Percentiles rank a stretch among this genome's conserved stretches.
Evolutionary conservation across 2,888 invertebrate genomes (phyloP).

Genomic region (Gnatocerus cornutus): DNA sequence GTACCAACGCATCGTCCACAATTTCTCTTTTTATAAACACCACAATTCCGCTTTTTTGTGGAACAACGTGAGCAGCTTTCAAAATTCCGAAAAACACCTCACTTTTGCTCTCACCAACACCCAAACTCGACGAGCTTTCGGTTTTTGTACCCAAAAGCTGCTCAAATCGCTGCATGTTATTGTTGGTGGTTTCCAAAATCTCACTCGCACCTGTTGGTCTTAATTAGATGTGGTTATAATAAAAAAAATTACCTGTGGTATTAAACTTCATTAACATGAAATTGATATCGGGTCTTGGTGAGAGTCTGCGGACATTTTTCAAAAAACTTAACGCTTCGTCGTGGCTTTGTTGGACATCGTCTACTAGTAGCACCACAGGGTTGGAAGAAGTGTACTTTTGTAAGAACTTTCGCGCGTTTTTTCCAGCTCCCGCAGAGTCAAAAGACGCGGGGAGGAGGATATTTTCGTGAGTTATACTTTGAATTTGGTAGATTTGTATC

Average conservation of each 20-base stretch:
- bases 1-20: conserved; percentile 34
- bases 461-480: conserved; percentile 1
- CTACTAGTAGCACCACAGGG: conserved; percentile 61
- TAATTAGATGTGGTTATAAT: not conserved
- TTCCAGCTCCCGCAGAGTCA: conserved; percentile 41
- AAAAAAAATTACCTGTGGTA: conserved; percentile 59
- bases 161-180: conserved; percentile 51
- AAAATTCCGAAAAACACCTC: conserved; percentile 76
- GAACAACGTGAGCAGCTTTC: conserved; percentile 76
- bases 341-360: conserved; percentile 58
- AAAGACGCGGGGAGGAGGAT: not conserved
- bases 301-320: conserved; percentile 51
- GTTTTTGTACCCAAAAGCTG: conserved; percentile 45
- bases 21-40: conserved; percentile 75
- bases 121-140: conserved; percentile 50
- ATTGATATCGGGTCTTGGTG: conserved; percentile 52
- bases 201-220: conserved; percentile 58
- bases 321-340: conserved; percentile 57
- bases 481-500: not conserved
- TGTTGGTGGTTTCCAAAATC: conserved; percentile 57
- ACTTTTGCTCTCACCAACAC: conserved; percentile 64
- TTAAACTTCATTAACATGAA: conserved; percentile 65
- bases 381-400: conserved; percentile 53
- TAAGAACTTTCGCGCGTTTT: conserved; percentile 49
- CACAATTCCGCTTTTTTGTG: conserved; percentile 78